These are phyloP conservation scores for Lamprologus ornatipinnis DNA, from an alignment of 2,113 vertebrate genomes.

Conservation along the genomic window DNA sequence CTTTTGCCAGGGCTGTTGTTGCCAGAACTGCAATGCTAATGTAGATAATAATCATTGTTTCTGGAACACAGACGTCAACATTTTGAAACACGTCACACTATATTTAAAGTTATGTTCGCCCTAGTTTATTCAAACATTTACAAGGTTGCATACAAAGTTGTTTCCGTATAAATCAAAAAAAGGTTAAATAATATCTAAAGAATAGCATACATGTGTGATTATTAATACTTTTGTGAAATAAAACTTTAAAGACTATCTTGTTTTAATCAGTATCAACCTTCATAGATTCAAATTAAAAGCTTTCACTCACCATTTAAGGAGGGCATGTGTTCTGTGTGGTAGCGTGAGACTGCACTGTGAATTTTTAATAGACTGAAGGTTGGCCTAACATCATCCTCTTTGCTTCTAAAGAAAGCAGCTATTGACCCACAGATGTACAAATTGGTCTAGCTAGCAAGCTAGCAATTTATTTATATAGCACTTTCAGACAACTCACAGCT, in stretches of 20 bases:
- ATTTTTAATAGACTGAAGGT: not conserved
- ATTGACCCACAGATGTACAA: not conserved
- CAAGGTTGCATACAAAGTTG: not conserved
- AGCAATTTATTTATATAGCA: not conserved
- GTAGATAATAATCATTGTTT: not conserved
- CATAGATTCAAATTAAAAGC: rapidly evolving
- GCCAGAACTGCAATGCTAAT: not conserved
- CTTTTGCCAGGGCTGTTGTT: not conserved
- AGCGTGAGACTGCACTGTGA: not conserved
- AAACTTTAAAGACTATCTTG: not conserved
- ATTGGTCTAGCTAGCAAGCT: rapidly evolving
- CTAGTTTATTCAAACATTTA: not conserved
- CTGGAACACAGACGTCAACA: not conserved
- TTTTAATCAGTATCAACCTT: rapidly evolving
- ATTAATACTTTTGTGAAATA: not conserved
- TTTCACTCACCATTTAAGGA: not conserved
- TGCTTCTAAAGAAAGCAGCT: not conserved
- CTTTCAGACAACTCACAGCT: not conserved
- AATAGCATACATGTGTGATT: rapidly evolving
- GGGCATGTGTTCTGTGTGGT: not conserved
- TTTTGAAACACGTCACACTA: rapidly evolving
- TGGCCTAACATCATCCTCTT: not conserved
- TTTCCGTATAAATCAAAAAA: rapidly evolving
- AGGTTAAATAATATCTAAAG: not conserved
- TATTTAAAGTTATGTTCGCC: rapidly evolving